These are phyloP conservation scores for Sinella curviseta DNA, from an alignment of 1,140 invertebrate genomes.

Conservation along the genomic window DNA sequence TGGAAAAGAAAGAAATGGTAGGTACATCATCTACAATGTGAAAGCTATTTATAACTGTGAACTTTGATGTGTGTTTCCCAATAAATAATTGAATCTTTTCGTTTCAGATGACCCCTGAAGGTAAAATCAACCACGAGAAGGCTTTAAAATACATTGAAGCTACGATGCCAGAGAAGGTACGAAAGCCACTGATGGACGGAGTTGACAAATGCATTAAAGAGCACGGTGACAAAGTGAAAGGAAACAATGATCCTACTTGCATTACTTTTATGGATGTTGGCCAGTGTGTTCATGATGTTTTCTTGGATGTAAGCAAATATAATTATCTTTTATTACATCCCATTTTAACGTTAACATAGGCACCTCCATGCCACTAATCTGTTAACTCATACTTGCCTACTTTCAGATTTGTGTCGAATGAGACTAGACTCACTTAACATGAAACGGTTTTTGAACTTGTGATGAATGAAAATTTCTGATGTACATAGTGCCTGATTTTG, in stretches of 20 bases:
- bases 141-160: conserved; percentile 44
- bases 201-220: conserved; percentile 46
- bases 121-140: conserved; percentile 48
- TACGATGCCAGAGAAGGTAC: conserved; percentile 32
- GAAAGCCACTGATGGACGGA: conserved; percentile 43
- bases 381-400: too few relatives aligned
- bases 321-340: too few relatives aligned
- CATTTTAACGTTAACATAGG: too few relatives aligned
- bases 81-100: not conserved
- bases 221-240: conserved; percentile 31
- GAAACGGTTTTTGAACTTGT: too few relatives aligned
- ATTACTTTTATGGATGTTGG: conserved; percentile 16
- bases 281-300: conserved; percentile 1
- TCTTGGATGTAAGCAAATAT: conserved; percentile 11
- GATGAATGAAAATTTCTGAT: too few relatives aligned
- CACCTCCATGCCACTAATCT: too few relatives aligned
- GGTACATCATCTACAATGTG: conserved; percentile 6
- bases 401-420: too few relatives aligned
- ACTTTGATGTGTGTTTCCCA: not conserved
- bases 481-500: too few relatives aligned
- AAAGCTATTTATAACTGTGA: not conserved
- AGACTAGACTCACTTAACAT: too few relatives aligned
- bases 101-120: conserved; percentile 41
- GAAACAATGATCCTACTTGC: conserved; percentile 19
- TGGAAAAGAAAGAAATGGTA: conserved; percentile 47